Percentiles rank a stretch among this genome's conserved stretches.
Conservation (phyloP, 2,888 invertebrate species). For the Eilema sororculum region DNA sequence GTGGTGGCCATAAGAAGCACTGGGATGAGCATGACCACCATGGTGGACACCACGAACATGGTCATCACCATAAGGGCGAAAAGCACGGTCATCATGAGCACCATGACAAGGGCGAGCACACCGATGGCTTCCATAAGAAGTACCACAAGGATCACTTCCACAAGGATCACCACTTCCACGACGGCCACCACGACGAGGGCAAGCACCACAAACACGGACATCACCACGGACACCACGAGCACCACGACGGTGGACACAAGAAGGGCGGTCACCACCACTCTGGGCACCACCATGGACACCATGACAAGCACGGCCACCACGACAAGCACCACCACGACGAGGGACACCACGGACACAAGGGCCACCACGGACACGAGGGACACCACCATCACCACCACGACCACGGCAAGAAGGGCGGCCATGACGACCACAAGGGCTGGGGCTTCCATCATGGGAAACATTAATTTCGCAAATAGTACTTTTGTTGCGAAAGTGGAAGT, state of each 20-base stretch:
- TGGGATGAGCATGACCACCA: constrained; percentile 92
- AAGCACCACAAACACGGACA: constrained; percentile 93
- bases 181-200: constrained; percentile 93
- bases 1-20: constrained; percentile 93
- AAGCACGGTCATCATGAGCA: constrained; percentile 93
- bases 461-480: constrained; percentile 52
- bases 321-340: constrained; percentile 93
- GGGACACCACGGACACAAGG: constrained; percentile 92
- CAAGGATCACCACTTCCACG: constrained; percentile 95
- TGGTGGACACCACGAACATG: constrained; percentile 92
- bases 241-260: constrained; percentile 92
- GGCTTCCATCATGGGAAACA: constrained; percentile 88
- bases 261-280: constrained; percentile 93
- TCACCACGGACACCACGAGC: constrained; percentile 91
- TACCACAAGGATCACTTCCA: constrained; percentile 95
- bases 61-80: constrained; percentile 92
- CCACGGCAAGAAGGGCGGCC: constrained; percentile 92
- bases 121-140: constrained; percentile 94
- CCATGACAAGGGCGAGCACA: constrained; percentile 94
- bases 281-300: constrained; percentile 91
- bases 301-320: constrained; percentile 92
- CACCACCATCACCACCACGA: constrained; percentile 91
- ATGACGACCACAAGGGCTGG: constrained; percentile 91
- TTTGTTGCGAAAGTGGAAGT: constrained; percentile 65
- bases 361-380: constrained; percentile 91